A percentile compares a stretch with the other conserved stretches of the same genome.
phyloP scores from a whole-genome alignment of 1,140 invertebrate species.

The Ericerus pela region DNA sequence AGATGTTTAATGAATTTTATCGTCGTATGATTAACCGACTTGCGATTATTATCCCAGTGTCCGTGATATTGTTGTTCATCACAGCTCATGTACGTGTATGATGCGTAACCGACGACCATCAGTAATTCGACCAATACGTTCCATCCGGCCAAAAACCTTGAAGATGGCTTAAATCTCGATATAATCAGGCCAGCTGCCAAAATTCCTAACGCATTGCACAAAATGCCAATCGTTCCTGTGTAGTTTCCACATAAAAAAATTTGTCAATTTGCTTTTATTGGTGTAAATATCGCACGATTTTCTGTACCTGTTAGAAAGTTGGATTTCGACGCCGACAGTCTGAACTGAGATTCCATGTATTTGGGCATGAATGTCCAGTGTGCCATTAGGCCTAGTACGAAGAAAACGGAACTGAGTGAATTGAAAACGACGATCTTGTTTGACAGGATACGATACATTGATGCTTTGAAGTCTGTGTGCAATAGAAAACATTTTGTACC shows the following conservation, averaged over 20 bases:
- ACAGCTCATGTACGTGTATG: conserved; percentile 55
- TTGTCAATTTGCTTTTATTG: background rate
- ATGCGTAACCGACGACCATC: conserved; percentile 44
- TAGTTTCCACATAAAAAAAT: background rate
- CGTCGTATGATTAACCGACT: conserved; percentile 24
- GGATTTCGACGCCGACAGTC: conserved; percentile 35
- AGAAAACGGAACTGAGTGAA: conserved; percentile 11
- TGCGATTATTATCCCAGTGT: conserved; percentile 29
- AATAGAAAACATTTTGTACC: background rate
- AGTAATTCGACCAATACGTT: conserved; percentile 52
- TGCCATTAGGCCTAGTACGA: conserved; percentile 12
- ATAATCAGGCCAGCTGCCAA: conserved; percentile 50
- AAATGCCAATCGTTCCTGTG: conserved; percentile 50
- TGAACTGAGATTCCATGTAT: conserved; percentile 39
- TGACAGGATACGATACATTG: conserved; percentile 9
- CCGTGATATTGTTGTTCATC: conserved; percentile 39
- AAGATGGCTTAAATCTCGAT: conserved; percentile 48
- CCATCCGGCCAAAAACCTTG: conserved; percentile 51
- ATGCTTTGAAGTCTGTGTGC: conserved; percentile 13
- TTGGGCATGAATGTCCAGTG: conserved; percentile 28
- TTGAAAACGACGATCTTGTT: conserved; percentile 15
- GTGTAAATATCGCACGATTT: background rate
- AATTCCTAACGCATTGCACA: conserved; percentile 55
- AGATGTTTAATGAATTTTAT: background rate
- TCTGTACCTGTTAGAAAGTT: conserved; percentile 26